phyloP scores from a whole-genome alignment of 2,797 vertebrate species.

The Loris lydekkerianus region DNA sequence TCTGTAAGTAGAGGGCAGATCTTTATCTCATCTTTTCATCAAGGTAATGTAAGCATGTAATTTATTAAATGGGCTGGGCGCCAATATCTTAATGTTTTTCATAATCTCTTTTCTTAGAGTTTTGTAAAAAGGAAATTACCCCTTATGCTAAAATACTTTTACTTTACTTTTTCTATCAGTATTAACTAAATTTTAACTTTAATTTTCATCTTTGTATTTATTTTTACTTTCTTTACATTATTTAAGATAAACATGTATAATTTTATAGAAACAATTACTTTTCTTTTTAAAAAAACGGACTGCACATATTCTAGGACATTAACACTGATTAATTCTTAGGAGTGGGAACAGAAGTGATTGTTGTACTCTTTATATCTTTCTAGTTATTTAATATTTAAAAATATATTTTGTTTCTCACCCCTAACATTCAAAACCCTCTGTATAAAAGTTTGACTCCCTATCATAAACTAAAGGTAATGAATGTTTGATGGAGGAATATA shows the following conservation, averaged over 20 bases:
- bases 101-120: neutral
- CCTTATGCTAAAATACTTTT: neutral
- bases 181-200: constrained; percentile 6
- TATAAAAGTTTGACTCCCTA: neutral
- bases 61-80: neutral
- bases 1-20: neutral
- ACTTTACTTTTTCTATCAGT: neutral
- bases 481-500: neutral
- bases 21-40: neutral
- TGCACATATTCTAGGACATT: neutral
- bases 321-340: neutral
- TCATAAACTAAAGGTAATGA: neutral
- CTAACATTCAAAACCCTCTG: neutral
- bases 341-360: neutral
- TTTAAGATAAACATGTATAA: neutral
- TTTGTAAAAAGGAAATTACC: neutral
- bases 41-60: neutral
- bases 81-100: neutral
- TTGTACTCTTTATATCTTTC: neutral
- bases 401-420: neutral
- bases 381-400: neutral
- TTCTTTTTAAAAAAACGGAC: neutral
- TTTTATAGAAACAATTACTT: neutral
- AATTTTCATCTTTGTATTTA: neutral
- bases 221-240: neutral